phyloP scores from a whole-genome alignment of 1,140 invertebrate species.

The Atta texana region DNA sequence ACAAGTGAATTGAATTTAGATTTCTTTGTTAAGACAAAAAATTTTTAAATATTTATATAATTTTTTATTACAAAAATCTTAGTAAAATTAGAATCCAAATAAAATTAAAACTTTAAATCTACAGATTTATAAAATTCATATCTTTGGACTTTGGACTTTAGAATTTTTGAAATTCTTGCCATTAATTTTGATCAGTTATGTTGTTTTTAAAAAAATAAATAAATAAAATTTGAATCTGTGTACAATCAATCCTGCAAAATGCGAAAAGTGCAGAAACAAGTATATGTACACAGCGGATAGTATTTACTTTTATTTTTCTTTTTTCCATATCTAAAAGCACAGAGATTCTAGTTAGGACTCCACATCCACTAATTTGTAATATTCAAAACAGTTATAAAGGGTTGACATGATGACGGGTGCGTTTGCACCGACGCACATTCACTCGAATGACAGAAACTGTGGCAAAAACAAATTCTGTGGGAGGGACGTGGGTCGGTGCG shows the following conservation, averaged over 20 bases:
- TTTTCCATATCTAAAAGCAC: background rate
- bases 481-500: conserved; percentile 16
- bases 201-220: background rate
- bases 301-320: background rate
- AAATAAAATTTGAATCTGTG: background rate
- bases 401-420: conserved; percentile 12
- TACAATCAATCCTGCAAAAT: background rate
- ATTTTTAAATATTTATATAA: background rate
- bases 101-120: background rate
- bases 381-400: background rate
- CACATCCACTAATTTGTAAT: background rate
- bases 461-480: conserved; percentile 56
- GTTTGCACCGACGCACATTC: background rate
- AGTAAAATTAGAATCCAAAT: background rate
- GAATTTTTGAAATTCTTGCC: background rate
- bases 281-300: background rate
- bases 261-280: background rate
- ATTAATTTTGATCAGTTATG: background rate
- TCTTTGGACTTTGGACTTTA: background rate
- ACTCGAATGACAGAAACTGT: background rate
- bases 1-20: background rate
- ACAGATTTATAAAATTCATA: background rate
- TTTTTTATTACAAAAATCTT: background rate
- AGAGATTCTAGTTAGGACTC: background rate
- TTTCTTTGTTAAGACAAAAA: background rate